Base-by-base conservation (phyloP, 2,113 vertebrate genomes). In the Hydrolagus affinis region DNA sequence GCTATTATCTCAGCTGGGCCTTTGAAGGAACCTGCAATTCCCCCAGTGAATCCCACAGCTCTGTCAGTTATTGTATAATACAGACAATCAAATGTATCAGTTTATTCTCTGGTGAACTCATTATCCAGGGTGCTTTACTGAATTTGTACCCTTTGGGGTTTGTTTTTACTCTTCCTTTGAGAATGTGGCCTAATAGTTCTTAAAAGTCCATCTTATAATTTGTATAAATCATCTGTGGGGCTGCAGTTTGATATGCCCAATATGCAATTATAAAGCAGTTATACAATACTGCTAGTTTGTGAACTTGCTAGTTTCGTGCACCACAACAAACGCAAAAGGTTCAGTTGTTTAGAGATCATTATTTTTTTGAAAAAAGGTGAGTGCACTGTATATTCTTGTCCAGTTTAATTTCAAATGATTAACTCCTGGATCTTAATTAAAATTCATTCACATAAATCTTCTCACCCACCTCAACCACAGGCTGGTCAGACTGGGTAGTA, bases 21-120 rank as follows among this genome's bases (percentile, higher is more conserved):
- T 91, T 91, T 91, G 93, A 92, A 93, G 89, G 91, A 91, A 90
- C 87, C 28, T 64, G 91, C 88, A 93, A 93, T 93, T 90, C 91
- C 91, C 89, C 87, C 88, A 89, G 90, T 90, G 92, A 91, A 92
- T 91, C 90, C 89, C 85, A 86, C 89, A 86, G 89, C 88, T 92
- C 87, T 77, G 88, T 91, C 89, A 89, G 89, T 86, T 89, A 85
- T 88, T 85, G 86, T 86, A 90, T 87, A 91, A 90, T 90, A 88
- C 72, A 69, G 19, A 56, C 90, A 92, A 92, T 91, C 90, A 92
- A 92, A 92, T 90, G 89, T 89, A 90, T 88, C 85, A 86, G 87
- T 87, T 86, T 85, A 87, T 91, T 94, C 88, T 94, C 91, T 89
- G 87, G 91, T 91, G 91, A 91, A 91, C 92, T 94, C 91, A 94